Evolutionary conservation across 2,888 invertebrate genomes (phyloP).

Genomic region (Aphrophora alni): DNA sequence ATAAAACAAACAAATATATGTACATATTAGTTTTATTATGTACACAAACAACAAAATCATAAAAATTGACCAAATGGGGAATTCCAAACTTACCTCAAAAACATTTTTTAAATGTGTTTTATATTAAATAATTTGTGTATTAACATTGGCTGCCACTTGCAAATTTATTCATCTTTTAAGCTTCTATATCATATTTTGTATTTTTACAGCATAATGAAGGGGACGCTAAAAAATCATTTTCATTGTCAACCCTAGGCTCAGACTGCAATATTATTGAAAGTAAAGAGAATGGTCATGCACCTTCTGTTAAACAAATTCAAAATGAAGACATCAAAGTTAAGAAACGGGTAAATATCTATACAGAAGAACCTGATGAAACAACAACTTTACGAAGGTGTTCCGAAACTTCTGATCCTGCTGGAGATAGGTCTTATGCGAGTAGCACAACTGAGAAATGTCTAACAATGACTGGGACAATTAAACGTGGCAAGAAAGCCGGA

Average conservation of each 20-base stretch:
- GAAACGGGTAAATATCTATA: conserved; percentile 69
- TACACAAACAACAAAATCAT: no score
- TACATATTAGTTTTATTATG: no score
- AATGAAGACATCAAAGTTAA: conserved; percentile 57
- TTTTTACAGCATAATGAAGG: no score
- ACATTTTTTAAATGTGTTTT: no score
- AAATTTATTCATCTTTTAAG: no score
- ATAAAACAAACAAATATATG: no score
- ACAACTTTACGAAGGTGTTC: conserved; percentile 55
- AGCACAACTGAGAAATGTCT: conserved; percentile 66
- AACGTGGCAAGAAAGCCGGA: conserved; percentile 73
- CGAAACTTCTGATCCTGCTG: conserved; percentile 61
- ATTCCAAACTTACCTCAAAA: no score
- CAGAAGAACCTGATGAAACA: conserved; percentile 57
- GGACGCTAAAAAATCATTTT: background rate
- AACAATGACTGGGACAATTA: conserved; percentile 76
- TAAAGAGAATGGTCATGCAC: conserved; percentile 12
- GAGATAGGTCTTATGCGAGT: conserved; percentile 64
- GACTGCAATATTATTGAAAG: background rate
- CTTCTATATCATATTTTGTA: no score
- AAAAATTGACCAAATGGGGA: no score
- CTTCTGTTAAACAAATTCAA: background rate
- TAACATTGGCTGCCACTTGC: no score
- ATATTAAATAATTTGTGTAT: no score
- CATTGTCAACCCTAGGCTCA: background rate